Conservation (phyloP, 2,113 vertebrate genomes). For the Lasiurus cinereus region DNA sequence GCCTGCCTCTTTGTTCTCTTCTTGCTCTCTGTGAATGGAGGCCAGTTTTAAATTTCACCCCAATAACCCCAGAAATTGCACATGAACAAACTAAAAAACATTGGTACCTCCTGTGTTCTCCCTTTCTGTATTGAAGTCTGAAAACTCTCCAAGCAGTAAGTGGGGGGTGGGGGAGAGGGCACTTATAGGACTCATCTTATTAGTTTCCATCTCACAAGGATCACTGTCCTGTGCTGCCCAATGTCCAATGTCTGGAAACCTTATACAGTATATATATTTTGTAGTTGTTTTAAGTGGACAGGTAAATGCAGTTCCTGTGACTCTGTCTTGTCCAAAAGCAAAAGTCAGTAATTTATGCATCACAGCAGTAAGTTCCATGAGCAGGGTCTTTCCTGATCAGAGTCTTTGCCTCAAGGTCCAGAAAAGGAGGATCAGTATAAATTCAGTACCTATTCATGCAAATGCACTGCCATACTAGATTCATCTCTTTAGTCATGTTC, state of each 20-base stretch:
- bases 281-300: neutral
- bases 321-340: neutral
- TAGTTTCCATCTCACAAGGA: neutral
- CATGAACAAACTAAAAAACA: neutral
- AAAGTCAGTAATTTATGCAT: neutral
- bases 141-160: neutral
- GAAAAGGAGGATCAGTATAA: neutral
- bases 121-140: neutral
- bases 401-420: neutral
- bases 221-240: neutral
- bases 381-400: neutral
- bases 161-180: rapidly evolving
- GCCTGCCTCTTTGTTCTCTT: neutral
- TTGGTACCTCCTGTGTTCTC: neutral
- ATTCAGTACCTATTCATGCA: neutral
- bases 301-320: neutral
- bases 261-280: neutral
- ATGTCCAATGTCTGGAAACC: neutral
- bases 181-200: neutral
- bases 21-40: neutral
- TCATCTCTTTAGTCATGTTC: neutral
- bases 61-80: neutral
- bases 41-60: neutral
- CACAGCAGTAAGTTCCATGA: neutral
- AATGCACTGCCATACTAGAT: neutral